These are phyloP conservation scores for Drosophila yakuba DNA, from an alignment of 1,140 invertebrate species.

Conservation along the genomic window DNA sequence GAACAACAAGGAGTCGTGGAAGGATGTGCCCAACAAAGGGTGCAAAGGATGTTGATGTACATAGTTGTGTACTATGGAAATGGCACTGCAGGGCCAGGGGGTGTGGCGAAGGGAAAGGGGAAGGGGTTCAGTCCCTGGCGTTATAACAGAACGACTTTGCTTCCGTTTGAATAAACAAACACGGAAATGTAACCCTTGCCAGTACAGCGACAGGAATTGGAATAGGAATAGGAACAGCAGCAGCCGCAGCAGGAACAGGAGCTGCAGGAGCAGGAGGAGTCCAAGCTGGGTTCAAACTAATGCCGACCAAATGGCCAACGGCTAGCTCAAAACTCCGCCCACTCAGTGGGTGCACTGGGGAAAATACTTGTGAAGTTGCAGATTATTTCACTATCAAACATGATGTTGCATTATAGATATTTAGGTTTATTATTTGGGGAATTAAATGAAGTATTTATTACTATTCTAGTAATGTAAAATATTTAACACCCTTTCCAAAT, in stretches of 20 bases:
- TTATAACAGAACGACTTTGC: constrained; percentile 82
- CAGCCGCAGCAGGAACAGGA: constrained; percentile 4
- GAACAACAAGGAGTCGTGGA: constrained; percentile 41
- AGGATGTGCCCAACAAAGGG: constrained; percentile 75
- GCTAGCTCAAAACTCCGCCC: constrained; percentile 37
- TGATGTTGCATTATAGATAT: too few species aligned
- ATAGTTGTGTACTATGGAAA: constrained; percentile 46
- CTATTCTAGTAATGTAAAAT: background rate
- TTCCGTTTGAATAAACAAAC: constrained; percentile 84
- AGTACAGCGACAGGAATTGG: constrained; percentile 30
- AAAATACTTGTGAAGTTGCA: background rate
- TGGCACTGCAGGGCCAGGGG: constrained; percentile 4
- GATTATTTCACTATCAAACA: too few species aligned
- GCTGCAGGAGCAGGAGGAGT: constrained; percentile 8
- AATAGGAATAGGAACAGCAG: constrained; percentile 16
- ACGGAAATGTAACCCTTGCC: constrained; percentile 75
- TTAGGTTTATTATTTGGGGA: background rate
- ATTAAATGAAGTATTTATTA: background rate
- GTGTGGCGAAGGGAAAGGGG: background rate
- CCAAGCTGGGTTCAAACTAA: constrained; percentile 57
- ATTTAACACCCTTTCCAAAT: too few species aligned
- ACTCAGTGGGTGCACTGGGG: constrained; percentile 1
- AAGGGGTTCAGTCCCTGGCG: constrained; percentile 56
- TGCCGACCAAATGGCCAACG: constrained; percentile 63
- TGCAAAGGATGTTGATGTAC: constrained; percentile 70